Percentiles rank a stretch among this genome's conserved stretches.
Conservation (phyloP, 1,140 invertebrate species). For the Drosophila suzukii region DNA sequence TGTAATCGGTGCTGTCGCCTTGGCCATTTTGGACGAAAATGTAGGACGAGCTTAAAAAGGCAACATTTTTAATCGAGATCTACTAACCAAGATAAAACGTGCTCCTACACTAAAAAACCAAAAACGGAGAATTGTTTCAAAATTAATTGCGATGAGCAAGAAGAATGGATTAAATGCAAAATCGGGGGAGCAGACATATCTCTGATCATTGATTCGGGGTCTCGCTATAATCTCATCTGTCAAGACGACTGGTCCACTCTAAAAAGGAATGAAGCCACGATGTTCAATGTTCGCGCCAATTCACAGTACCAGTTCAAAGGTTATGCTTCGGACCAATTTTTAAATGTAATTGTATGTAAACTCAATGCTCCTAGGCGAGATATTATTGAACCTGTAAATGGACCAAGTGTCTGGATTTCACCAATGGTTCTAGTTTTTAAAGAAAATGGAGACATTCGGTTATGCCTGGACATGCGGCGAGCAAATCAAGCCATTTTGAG, state of each 20-base stretch:
- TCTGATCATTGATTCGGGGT: constrained; percentile 5
- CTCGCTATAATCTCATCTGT: constrained; percentile 7
- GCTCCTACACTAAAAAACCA: too few species aligned
- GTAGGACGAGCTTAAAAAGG: too few species aligned
- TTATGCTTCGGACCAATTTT: neutral
- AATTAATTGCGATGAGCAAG: too few species aligned
- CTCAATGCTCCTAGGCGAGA: constrained; percentile 4
- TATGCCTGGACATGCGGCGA: constrained; percentile 4
- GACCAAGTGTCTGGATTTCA: constrained; percentile 2
- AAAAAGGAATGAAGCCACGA: neutral
- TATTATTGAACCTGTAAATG: constrained; percentile 1
- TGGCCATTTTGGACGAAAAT: too few species aligned
- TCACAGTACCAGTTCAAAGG: neutral
- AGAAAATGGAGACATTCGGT: constrained; percentile 1
- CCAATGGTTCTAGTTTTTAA: neutral
- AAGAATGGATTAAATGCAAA: too few species aligned
- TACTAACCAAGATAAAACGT: too few species aligned
- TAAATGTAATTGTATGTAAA: neutral
- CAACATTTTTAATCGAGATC: too few species aligned
- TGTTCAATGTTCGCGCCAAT: too few species aligned
- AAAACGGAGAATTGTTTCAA: too few species aligned
- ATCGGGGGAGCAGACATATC: neutral
- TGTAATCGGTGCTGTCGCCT: too few species aligned
- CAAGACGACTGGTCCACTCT: constrained; percentile 3
- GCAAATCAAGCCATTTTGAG: constrained; percentile 1